Conservation (phyloP, 2,888 invertebrate genomes). For the Cyclophora albipunctata region DNA sequence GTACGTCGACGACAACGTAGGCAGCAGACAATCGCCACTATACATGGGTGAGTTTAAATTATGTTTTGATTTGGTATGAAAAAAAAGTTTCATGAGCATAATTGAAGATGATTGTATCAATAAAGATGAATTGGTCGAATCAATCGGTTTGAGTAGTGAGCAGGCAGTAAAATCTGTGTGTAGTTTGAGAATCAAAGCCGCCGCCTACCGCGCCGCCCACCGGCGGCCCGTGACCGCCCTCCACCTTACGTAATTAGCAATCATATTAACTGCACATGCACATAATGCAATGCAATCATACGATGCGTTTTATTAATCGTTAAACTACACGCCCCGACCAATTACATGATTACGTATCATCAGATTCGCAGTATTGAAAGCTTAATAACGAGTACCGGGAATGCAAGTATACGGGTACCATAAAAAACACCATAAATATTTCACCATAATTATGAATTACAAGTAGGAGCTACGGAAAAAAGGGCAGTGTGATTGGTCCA, state of each 20-base stretch:
- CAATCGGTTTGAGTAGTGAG: slow-evolving; percentile 14
- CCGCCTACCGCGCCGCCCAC: slow-evolving; percentile 37
- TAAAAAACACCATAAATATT: too few relatives aligned
- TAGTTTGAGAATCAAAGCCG: slow-evolving; percentile 40
- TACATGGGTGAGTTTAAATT: slow-evolving; percentile 84
- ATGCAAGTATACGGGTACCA: too few relatives aligned
- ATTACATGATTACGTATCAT: slow-evolving; percentile 20
- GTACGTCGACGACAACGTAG: slow-evolving; percentile 95
- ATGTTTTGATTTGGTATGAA: slow-evolving; percentile 5
- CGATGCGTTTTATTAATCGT: slow-evolving; percentile 8
- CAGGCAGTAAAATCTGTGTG: slow-evolving; percentile 30
- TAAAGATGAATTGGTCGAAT: not conserved
- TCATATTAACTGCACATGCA: slow-evolving; percentile 13
- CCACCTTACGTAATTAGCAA: slow-evolving; percentile 37
- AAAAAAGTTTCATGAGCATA: slow-evolving; percentile 16
- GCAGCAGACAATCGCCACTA: slow-evolving; percentile 91
- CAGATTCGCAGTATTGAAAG: slow-evolving; percentile 12
- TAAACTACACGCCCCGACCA: slow-evolving; percentile 10
- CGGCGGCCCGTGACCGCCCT: slow-evolving; percentile 31
- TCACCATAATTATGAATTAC: too few relatives aligned
- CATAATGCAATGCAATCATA: slow-evolving; percentile 20
- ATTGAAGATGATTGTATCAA: slow-evolving; percentile 10
- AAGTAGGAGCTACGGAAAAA: too few relatives aligned
- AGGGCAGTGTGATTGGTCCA: too few relatives aligned
- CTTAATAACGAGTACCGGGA: slow-evolving; percentile 6